Evolutionary conservation across 2,888 invertebrate species (phyloP), one percentile per base, ranked within the genome.

Genomic region (Lepidocyrtinus sp.): DNA sequence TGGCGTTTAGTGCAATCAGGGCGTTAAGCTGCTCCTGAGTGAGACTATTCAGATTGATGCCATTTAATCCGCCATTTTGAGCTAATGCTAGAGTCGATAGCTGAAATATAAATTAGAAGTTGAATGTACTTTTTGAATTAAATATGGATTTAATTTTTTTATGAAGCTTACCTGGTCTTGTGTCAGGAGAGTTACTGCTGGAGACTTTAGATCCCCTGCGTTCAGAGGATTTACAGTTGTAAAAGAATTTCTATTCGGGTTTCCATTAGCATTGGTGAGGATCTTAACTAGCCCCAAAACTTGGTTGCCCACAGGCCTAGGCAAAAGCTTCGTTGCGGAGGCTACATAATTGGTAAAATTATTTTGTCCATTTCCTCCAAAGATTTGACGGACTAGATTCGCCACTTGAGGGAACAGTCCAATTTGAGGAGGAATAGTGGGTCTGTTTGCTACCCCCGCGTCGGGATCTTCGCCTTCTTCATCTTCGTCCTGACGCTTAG

Each of bases 341-440:
- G 75, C 76, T 0, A 85, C 86, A 68, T 87, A 87, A 1, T 84
- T 83, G 0, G 87, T 87, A 24, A 87, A 67, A 55, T 87, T 87
- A 85, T 83, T 27, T 55, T 36, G 21, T n/a, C 81, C 83, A 46
- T 81, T 84, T 3, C 85, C 85, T 12, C 86, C 86, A 71, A 87
- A 87, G 1, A 87, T 82, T 5, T 84, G 85, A 74, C 86, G 83
- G 24, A 87, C 81, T 1, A 87, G 70, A 69, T 82, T 85, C 1
- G 86, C 86, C 2, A 85, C 84, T 68, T 84, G 84, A 12, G 84
- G 84, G 62, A 84, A 69, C 5, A 84, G 67, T 45, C 82, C 82
- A 22, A 79, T 78, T 72, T 82, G 82, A 9, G 78, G 78, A 15
- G 75, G 78, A 36, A 75, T 75, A 12, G 82, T 80, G 7, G 80